Conservation (phyloP, 2,113 vertebrate species). For the Macroglossus sobrinus region DNA sequence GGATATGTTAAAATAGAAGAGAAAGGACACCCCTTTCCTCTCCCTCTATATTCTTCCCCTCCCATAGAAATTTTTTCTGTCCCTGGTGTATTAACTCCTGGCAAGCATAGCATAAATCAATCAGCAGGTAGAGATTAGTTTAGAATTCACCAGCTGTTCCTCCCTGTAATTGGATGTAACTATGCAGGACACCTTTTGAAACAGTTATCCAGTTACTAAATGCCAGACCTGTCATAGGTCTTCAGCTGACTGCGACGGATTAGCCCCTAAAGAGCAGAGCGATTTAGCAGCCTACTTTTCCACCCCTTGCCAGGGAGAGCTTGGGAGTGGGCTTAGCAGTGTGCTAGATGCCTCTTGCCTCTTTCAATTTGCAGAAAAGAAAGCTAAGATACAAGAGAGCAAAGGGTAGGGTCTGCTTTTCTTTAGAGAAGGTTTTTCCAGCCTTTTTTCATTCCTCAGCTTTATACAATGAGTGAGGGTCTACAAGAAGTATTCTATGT, state of each 20-base stretch:
- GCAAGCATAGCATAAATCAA: slow-evolving; percentile 72
- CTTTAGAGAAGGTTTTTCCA: not conserved
- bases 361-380: not conserved
- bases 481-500: not conserved
- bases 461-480: not conserved
- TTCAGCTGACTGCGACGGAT: slow-evolving; percentile 76
- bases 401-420: not conserved
- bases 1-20: slow-evolving; percentile 43
- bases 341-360: not conserved
- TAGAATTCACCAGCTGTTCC: slow-evolving; percentile 80
- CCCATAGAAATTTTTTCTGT: slow-evolving; percentile 68
- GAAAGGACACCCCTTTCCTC: slow-evolving; percentile 52
- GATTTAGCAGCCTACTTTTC: slow-evolving; percentile 58
- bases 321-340: slow-evolving; percentile 42
- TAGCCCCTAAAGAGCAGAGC: slow-evolving; percentile 74
- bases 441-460: not conserved
- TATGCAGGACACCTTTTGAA: slow-evolving; percentile 79
- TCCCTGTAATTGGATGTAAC: slow-evolving; percentile 80
- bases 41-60: slow-evolving; percentile 27
- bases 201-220: slow-evolving; percentile 79
- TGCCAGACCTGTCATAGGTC: slow-evolving; percentile 77
- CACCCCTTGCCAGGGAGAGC: slow-evolving; percentile 32
- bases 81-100: slow-evolving; percentile 74
- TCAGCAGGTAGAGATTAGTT: slow-evolving; percentile 80
- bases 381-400: not conserved